phyloP scores from a whole-genome alignment of 2,113 vertebrate genomes.

The Dipodomys stephensi region DNA sequence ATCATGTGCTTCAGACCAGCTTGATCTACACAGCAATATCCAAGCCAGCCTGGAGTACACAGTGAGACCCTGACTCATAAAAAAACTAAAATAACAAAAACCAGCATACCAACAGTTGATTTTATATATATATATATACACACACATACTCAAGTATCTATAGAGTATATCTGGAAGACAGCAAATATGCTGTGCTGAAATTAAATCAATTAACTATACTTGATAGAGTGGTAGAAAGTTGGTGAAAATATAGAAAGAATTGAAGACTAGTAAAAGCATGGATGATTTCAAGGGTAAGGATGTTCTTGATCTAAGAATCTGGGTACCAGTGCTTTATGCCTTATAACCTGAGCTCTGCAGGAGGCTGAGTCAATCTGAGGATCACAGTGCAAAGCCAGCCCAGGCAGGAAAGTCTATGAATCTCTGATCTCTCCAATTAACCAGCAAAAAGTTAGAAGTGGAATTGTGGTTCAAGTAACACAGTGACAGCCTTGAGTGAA shows the following conservation, averaged over 20 bases:
- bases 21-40: neutral
- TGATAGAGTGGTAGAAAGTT: neutral
- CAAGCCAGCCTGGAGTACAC: neutral
- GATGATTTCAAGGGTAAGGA: constrained; percentile 6
- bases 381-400: too few species aligned
- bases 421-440: too few species aligned
- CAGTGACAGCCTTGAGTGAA: too few species aligned
- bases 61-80: neutral
- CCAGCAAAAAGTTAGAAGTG: too few species aligned
- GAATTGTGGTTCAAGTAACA: too few species aligned
- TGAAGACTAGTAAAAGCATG: neutral
- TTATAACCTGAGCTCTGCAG: too few species aligned
- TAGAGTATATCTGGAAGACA: neutral
- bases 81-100: neutral
- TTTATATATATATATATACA: too few species aligned
- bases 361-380: too few species aligned
- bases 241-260: neutral
- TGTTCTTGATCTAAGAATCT: neutral
- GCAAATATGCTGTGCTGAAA: neutral
- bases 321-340: too few species aligned
- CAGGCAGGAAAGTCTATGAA: too few species aligned
- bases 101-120: too few species aligned
- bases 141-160: too few species aligned
- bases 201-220: constrained; percentile 25
- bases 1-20: neutral